Conservation (phyloP, 1,140 invertebrate species). For the Anoplolepis gracilipes region DNA sequence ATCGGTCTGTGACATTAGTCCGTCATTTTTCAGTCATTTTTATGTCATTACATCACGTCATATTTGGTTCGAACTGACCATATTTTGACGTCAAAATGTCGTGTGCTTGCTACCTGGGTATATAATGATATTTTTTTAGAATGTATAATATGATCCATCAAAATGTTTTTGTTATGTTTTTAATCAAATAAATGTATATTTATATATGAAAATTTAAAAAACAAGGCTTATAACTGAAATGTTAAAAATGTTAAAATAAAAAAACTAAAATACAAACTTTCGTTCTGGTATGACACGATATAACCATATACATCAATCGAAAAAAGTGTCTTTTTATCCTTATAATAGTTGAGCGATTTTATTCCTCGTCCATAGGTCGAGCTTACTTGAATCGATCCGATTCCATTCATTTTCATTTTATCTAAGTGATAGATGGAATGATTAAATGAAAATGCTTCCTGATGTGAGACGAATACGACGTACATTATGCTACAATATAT, state of each 20-base stretch:
- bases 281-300: constrained; percentile 85
- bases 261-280: constrained; percentile 82
- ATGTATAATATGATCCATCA: not conserved
- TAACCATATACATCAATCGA: constrained; percentile 82
- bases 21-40: no score
- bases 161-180: not conserved
- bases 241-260: not conserved
- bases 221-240: not conserved
- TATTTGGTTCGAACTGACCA: no score
- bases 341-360: constrained; percentile 87
- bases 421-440: constrained; percentile 86
- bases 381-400: no score
- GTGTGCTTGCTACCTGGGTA: no score
- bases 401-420: constrained; percentile 87
- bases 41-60: no score
- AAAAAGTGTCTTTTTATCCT: constrained; percentile 84
- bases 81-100: no score
- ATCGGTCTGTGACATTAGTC: no score
- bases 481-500: constrained; percentile 87
- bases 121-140: not conserved
- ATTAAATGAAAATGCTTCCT: no score
- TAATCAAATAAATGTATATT: not conserved
- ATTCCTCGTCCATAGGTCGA: no score
- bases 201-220: not conserved
- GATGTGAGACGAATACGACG: constrained; percentile 85